These are phyloP conservation scores for Lophochroa leadbeateri DNA, from an alignment of 2,113 vertebrate genomes.

Conservation along the genomic window DNA sequence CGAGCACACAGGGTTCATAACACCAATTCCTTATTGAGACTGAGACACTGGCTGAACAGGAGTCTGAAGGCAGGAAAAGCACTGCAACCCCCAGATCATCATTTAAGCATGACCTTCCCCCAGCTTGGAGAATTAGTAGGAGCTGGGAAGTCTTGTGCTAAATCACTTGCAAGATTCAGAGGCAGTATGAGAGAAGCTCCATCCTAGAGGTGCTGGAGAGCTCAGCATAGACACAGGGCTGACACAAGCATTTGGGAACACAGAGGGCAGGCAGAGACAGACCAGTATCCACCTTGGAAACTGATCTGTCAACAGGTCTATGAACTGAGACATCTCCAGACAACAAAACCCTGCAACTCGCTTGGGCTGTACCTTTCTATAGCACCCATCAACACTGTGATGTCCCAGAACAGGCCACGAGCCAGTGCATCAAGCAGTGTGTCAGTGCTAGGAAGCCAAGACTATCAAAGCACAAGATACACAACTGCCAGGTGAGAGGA, in stretches of 20 bases:
- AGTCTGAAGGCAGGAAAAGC: background rate
- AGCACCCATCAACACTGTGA: background rate
- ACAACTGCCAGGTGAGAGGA: background rate
- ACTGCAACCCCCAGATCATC: background rate
- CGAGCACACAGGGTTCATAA: accelerated
- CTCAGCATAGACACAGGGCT: background rate
- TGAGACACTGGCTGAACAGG: background rate
- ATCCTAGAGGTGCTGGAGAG: background rate
- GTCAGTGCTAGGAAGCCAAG: background rate
- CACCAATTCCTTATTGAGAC: background rate
- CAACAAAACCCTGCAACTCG: background rate
- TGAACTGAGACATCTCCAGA: background rate
- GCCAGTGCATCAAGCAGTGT: too few relatives aligned
- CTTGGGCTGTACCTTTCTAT: background rate
- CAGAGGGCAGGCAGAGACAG: background rate
- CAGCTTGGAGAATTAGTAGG: background rate
- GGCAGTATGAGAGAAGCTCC: background rate
- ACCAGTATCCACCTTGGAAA: background rate
- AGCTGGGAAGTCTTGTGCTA: background rate
- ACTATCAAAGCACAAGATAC: background rate
- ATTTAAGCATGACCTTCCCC: background rate
- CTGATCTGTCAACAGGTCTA: background rate
- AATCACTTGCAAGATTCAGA: background rate
- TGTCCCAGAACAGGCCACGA: background rate
- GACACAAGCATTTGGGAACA: background rate